These are phyloP conservation scores for Anagrus nilaparvatae DNA, from an alignment of 1,140 invertebrate species.

Conservation along the genomic window DNA sequence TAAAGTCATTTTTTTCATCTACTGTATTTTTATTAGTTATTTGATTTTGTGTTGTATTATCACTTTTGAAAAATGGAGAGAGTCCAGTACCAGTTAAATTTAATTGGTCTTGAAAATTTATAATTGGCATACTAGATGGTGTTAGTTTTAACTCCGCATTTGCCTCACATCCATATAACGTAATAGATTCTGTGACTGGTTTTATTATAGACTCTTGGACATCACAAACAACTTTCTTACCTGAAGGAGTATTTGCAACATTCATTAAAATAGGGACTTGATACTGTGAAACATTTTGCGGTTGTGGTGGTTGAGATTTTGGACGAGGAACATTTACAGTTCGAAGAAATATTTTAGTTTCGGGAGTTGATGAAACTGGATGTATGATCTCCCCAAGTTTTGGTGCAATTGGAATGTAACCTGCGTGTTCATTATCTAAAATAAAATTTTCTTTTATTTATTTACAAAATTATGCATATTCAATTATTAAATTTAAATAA, in stretches of 20 bases:
- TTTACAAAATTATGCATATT: too few species aligned
- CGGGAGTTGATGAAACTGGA: neutral
- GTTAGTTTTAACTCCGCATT: slow-evolving; percentile 16
- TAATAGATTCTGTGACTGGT: slow-evolving; percentile 24
- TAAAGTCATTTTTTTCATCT: neutral
- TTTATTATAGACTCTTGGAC: neutral
- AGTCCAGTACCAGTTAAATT: slow-evolving; percentile 26
- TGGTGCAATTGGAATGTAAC: slow-evolving; percentile 27
- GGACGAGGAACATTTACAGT: slow-evolving; percentile 14
- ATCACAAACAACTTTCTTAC: neutral
- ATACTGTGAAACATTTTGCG: neutral
- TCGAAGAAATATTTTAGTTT: slow-evolving; percentile 5
- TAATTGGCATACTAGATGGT: slow-evolving; percentile 21
- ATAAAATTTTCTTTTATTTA: too few species aligned
- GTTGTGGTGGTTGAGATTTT: neutral
- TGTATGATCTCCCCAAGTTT: neutral
- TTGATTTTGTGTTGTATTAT: neutral
- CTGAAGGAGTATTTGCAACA: neutral
- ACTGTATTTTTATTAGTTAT: neutral
- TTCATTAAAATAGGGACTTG: neutral
- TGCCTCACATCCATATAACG: slow-evolving; percentile 28
- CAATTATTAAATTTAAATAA: too few species aligned
- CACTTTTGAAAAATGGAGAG: slow-evolving; percentile 33
- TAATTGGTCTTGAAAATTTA: slow-evolving; percentile 30
- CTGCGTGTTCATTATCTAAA: neutral